Evolutionary conservation across 2,797 vertebrate genomes (phyloP), one percentile per base, ranked within the genome.

Genomic region (Botia kubotai): DNA sequence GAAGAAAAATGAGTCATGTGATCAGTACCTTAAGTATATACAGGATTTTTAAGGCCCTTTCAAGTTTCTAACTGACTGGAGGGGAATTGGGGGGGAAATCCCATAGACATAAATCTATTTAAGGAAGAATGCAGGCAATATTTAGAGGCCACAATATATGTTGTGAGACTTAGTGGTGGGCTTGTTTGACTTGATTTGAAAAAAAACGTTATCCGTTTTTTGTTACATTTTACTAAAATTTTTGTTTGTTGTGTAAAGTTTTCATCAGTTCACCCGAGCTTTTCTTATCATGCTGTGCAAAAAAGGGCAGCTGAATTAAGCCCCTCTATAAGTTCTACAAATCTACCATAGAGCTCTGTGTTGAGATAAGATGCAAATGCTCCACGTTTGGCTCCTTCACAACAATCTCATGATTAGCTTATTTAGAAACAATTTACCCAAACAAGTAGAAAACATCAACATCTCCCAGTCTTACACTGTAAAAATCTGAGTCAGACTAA

Each of bases 381-480:
- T 81, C 70, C 87, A 84, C 87, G 85, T 77, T 77, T 83, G 83
- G 84, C 86, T 84, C 85, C 23, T 26, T 26, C 78, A 73, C 83
- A 87, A 86, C 86, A 85, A 85, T 85, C 86, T 60, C 62, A 81
- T 90, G 89, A 90, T 91, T 91, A 89, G 87, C 87, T 90, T 77
- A 86, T 90, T 90, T 88, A 88, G 85, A 87, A 90, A 89, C 89
- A 84, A 90, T 90, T 90, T 91, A 88, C 85, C 87, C 87, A 87
- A 88, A 90, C 88, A 88, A 90, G 89, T 88, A 89, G 86, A 81
- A 86, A 87, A 87, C 87, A 87, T 87, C 83, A 88, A 86, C 86
- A 88, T 89, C 87, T 82, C 70, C 84, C 85, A 73, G 76, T 82
- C 81, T 83, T 76, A 84, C 84, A 88, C 82, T 79, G 84, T 80